Evolutionary conservation across 2,888 invertebrate genomes (phyloP), one percentile per base, ranked within the genome.

Genomic region (Standfussiana lucernea): DNA sequence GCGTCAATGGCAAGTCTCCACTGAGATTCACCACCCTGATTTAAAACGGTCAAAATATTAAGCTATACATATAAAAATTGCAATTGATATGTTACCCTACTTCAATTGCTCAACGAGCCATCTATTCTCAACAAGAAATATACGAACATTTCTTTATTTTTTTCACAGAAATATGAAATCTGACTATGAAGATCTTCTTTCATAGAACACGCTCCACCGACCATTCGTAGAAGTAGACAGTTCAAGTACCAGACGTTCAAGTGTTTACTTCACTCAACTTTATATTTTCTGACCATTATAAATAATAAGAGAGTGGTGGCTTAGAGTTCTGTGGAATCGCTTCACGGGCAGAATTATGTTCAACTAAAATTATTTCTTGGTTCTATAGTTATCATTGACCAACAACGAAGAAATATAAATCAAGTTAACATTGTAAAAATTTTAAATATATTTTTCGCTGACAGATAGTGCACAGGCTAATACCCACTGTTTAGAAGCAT

Each of bases 241-340:
- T 21, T 45, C 24, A 53, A 53, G 50, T 42, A 13, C 40, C 40
- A 42, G 35, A 35, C 35, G n/a, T 71, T 42, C 77, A 37, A 80
- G 77, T 77, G 32, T 53, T 62, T 62, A 45, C 50, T 74, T 61
- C 59, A 61, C 59, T 74, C 42, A 53, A 74, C 28, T 53, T 73
- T 37, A n/a, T 73, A 53, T 64, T 80, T 79, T 45, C 53, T 45
- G 45, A 45, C 37, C 62, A 81, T 75, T 75, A 75, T 72, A 72
- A 72, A 72, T 72, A 72, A 50, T 67, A 67, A 50, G n/a, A 35
- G 59, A 68, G n/a, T 21, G 21, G 59, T 18, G 18, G n/a, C 18
- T 59, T 59, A 35, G 21, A 61, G 4, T 21, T 21, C 32, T 61
- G 10, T 10, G 10, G 32, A 61, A 35, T 32, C 59, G 59, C 21